A percentile compares a stretch with the other conserved stretches of the same genome.
These are phyloP conservation scores for Meliscaeva auricollis DNA, from an alignment of 2,888 invertebrate species.

Conservation along the genomic window DNA sequence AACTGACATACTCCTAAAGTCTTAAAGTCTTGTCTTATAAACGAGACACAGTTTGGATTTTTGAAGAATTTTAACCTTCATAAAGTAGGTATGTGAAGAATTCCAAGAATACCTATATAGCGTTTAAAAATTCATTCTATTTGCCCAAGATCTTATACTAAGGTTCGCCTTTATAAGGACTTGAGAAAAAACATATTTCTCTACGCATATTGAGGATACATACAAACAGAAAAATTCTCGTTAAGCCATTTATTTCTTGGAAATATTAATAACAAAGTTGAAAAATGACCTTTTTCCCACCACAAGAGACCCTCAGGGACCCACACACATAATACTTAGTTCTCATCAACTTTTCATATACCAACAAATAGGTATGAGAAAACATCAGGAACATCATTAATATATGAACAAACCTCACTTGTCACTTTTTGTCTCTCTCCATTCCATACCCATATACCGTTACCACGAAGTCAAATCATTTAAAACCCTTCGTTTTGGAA, in stretches of 20 bases:
- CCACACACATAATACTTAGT: too few relatives aligned
- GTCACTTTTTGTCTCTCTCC: background rate
- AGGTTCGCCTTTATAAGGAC: too few relatives aligned
- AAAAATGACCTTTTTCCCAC: constrained; percentile 26
- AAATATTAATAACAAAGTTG: constrained; percentile 31
- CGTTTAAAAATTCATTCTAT: too few relatives aligned
- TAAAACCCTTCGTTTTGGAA: constrained; percentile 63
- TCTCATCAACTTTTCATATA: constrained; percentile 28
- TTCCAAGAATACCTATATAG: too few relatives aligned
- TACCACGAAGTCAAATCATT: constrained; percentile 25
- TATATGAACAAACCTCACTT: constrained; percentile 27
- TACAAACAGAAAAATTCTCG: constrained; percentile 8
- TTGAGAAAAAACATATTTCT: background rate
- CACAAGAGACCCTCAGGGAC: background rate
- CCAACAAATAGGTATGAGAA: background rate
- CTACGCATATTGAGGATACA: background rate
- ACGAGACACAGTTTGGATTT: too few relatives aligned
- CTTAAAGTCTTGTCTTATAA: too few relatives aligned
- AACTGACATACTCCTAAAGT: too few relatives aligned
- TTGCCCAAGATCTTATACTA: too few relatives aligned
- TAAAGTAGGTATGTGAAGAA: too few relatives aligned
- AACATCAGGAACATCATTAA: constrained; percentile 39
- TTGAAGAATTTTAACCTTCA: too few relatives aligned
- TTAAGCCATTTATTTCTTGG: constrained; percentile 6
- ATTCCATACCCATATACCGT: background rate